phyloP scores from a whole-genome alignment of 2,888 invertebrate species.

The Apamea monoglypha region DNA sequence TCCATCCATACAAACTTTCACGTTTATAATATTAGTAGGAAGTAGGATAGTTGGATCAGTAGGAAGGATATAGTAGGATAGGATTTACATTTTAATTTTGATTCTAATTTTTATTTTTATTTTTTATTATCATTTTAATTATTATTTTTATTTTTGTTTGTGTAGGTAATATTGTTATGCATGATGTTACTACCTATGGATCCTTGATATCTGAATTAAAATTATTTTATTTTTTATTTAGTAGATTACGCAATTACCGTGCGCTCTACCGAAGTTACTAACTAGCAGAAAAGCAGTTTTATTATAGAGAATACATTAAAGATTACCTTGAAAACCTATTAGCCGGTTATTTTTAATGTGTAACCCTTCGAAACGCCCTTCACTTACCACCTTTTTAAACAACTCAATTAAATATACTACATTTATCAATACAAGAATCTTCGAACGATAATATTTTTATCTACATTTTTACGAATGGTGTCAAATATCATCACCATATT shows the following conservation, averaged over 20 bases:
- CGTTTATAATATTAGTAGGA: too few species aligned
- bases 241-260: not conserved
- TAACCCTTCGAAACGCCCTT: conserved; percentile 65
- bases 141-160: too few species aligned
- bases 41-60: too few species aligned
- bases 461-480: conserved; percentile 19
- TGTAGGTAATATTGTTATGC: too few species aligned
- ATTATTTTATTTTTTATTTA: too few species aligned
- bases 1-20: too few species aligned
- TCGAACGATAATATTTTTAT: conserved; percentile 17
- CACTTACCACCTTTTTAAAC: conserved; percentile 60
- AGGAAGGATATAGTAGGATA: too few species aligned
- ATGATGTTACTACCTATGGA: too few species aligned
- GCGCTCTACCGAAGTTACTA: conserved; percentile 12
- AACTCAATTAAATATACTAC: conserved; percentile 52
- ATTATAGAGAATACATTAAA: conserved; percentile 43
- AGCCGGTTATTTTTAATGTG: conserved; percentile 67
- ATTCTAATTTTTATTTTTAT: too few species aligned
- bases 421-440: conserved; percentile 33
- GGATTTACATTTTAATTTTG: too few species aligned
- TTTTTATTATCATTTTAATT: too few species aligned
- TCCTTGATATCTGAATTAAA: too few species aligned
- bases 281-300: conserved; percentile 39
- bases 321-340: conserved; percentile 65
- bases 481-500: conserved; percentile 22